phyloP scores from a whole-genome alignment of 2,797 vertebrate species.

The Okamejei kenojei region DNA sequence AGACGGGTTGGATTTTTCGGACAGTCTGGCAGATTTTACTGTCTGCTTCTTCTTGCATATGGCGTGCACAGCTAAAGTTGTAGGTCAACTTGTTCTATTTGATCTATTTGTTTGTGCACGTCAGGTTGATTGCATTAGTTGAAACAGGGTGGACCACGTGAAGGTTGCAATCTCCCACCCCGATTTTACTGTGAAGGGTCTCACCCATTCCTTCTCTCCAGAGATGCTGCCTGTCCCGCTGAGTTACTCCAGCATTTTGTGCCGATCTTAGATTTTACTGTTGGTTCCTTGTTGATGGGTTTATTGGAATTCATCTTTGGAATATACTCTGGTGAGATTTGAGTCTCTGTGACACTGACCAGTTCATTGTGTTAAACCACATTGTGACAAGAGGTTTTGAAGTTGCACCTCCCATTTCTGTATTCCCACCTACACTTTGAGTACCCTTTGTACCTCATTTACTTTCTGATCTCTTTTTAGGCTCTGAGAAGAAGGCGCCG shows the following conservation, averaged over 20 bases:
- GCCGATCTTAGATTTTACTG: neutral
- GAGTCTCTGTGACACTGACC: neutral
- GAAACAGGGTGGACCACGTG: too few relatives aligned
- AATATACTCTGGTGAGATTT: neutral
- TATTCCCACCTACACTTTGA: neutral
- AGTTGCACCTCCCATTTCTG: too few relatives aligned
- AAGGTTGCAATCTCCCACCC: too few relatives aligned
- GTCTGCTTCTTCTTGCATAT: too few relatives aligned
- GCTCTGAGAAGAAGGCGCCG: neutral
- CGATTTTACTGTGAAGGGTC: neutral
- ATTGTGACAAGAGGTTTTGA: neutral
- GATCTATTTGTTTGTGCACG: too few relatives aligned
- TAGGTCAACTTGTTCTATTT: too few relatives aligned
- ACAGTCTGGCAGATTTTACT: neutral
- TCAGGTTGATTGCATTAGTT: too few relatives aligned
- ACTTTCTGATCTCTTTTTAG: neutral
- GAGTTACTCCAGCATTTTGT: too few relatives aligned
- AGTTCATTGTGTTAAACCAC: neutral
- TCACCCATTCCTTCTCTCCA: too few relatives aligned
- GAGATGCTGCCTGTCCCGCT: too few relatives aligned
- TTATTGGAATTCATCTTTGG: neutral
- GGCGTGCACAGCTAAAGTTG: too few relatives aligned
- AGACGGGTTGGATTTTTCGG: neutral
- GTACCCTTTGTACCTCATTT: neutral
- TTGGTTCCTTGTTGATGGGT: neutral